Conservation (phyloP, 92 coral and sea anemone species). For the Virgularia gustaviana region DNA sequence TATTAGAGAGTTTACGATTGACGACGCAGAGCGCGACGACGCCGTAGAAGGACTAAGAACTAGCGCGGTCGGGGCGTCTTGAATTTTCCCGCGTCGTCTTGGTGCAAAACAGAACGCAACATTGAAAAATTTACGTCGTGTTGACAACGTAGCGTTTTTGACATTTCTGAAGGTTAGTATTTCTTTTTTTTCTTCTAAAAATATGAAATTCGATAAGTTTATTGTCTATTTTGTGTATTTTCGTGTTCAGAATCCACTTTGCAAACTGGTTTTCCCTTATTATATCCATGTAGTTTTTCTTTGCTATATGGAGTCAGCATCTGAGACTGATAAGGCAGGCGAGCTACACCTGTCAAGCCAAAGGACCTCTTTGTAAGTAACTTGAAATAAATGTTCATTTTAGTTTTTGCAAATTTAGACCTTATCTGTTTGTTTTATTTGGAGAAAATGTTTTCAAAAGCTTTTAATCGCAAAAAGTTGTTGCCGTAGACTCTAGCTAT, state of each 20-base stretch:
- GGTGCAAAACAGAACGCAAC: not conserved
- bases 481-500: too few species aligned
- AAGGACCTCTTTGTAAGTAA: too few species aligned
- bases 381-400: too few species aligned
- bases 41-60: not conserved
- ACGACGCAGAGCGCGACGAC: not conserved
- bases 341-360: too few species aligned
- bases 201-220: not conserved
- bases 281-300: too few species aligned
- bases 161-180: not conserved
- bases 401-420: too few species aligned
- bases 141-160: not conserved
- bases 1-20: constrained; percentile 1
- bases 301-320: too few species aligned
- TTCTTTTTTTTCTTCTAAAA: not conserved
- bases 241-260: not conserved
- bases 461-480: too few species aligned
- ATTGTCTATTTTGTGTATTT: not conserved
- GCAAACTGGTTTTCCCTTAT: too few species aligned
- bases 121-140: not conserved
- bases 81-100: not conserved
- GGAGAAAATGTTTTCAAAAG: too few species aligned
- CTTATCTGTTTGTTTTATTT: too few species aligned
- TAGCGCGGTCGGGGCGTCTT: not conserved
- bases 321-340: too few species aligned